A percentile compares a stretch with the other conserved stretches of the same genome.
These are phyloP conservation scores for Trichopria drosophilae DNA, from an alignment of 2,888 invertebrate genomes.

Conservation along the genomic window DNA sequence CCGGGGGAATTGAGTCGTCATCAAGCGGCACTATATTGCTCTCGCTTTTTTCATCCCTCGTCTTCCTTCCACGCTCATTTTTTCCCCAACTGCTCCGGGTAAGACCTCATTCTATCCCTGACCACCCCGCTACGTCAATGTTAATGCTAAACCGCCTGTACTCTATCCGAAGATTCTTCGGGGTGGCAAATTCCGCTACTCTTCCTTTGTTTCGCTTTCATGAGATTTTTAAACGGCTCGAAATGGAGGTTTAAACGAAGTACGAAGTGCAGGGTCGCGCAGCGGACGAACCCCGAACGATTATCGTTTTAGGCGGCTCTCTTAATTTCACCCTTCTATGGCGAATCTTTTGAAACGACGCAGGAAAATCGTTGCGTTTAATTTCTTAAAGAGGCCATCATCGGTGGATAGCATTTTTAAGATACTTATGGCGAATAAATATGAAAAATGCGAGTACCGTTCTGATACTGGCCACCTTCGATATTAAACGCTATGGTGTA, in stretches of 20 bases:
- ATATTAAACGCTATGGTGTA: no score
- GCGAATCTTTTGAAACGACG: conserved; percentile 7
- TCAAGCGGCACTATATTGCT: conserved; percentile 43
- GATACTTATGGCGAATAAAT: no score
- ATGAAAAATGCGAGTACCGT: no score
- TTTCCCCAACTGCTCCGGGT: conserved; percentile 30
- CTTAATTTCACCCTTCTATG: conserved; percentile 39
- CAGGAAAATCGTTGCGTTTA: conserved; percentile 26
- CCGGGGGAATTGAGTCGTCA: conserved; percentile 52
- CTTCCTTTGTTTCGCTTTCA: conserved; percentile 52
- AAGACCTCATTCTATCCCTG: conserved; percentile 30
- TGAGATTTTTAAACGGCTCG: conserved; percentile 53
- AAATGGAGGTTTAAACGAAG: conserved; percentile 46
- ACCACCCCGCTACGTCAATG: conserved; percentile 41
- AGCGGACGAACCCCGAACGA: conserved; percentile 40
- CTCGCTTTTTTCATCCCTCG: conserved; percentile 35
- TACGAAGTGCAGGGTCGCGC: conserved; percentile 35
- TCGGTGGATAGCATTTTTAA: no score
- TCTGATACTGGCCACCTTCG: no score
- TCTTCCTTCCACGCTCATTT: conserved; percentile 28
- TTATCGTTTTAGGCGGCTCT: conserved; percentile 44
- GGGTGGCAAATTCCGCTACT: conserved; percentile 35
- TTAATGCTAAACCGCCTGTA: conserved; percentile 46
- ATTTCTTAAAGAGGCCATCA: conserved; percentile 31
- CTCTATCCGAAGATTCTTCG: conserved; percentile 7